These are phyloP conservation scores for Poeciliopsis occidentalis DNA, from an alignment of 2,113 vertebrate genomes.

Conservation along the genomic window DNA sequence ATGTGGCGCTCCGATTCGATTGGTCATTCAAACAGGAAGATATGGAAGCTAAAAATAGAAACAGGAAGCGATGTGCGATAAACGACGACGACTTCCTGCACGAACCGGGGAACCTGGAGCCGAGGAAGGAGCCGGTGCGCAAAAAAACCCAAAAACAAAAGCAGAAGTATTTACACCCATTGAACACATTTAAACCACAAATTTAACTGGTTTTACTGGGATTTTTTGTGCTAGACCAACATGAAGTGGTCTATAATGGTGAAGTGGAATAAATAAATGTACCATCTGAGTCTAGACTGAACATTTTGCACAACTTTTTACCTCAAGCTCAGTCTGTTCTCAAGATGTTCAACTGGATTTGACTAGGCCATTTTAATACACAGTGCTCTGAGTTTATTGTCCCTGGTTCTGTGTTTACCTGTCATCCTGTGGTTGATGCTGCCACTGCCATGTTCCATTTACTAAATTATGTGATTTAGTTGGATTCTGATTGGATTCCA, in stretches of 20 bases:
- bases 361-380: background rate
- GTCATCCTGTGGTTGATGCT: too few species aligned
- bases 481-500: too few species aligned
- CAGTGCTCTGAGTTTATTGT: background rate
- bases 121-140: background rate
- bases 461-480: too few species aligned
- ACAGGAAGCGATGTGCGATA: slow-evolving; percentile 32
- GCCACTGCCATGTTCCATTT: too few species aligned
- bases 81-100: slow-evolving; percentile 27
- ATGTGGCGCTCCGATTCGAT: slow-evolving; percentile 10
- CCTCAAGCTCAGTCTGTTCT: background rate
- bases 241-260: background rate
- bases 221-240: background rate
- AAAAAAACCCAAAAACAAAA: too few species aligned
- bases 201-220: background rate
- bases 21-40: slow-evolving; percentile 25
- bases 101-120: background rate
- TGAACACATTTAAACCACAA: too few species aligned
- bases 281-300: background rate
- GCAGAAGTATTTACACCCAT: too few species aligned
- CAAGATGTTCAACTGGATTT: background rate
- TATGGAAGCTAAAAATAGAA: slow-evolving; percentile 12
- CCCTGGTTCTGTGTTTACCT: background rate
- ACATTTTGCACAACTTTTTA: background rate
- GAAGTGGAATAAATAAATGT: background rate